A percentile compares a stretch with the other conserved stretches of the same genome.
phyloP scores from a whole-genome alignment of 2,113 vertebrate species.

The Bettongia penicillata region DNA sequence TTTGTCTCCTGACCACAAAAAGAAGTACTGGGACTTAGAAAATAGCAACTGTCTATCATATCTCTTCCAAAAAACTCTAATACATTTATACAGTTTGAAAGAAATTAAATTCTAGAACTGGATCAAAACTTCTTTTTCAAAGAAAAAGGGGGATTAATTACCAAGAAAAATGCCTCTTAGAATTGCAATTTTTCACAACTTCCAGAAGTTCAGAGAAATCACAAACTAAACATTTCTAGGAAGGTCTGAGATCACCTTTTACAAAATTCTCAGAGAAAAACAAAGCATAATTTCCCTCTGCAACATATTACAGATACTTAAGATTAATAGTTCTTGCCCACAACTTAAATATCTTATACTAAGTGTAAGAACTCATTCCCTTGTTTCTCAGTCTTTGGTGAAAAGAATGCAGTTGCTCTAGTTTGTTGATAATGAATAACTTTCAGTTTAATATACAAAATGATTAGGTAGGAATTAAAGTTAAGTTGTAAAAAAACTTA shows the following conservation, averaged over 20 bases:
- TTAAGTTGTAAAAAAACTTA: constrained; percentile 16
- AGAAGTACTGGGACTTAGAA: background rate
- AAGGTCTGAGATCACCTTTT: background rate
- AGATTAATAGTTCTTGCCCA: constrained; percentile 17
- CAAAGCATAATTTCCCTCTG: constrained; percentile 8
- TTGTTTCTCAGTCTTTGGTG: constrained; percentile 32
- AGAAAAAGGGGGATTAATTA: background rate
- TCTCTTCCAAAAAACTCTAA: constrained; percentile 19
- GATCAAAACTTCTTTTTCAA: background rate
- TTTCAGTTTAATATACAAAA: constrained; percentile 25
- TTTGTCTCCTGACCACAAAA: constrained; percentile 84
- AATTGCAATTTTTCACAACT: background rate
- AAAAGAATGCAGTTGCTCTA: background rate
- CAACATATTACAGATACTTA: background rate
- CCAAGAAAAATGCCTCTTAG: background rate
- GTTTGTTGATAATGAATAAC: background rate
- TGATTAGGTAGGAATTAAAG: background rate
- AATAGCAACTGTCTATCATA: background rate
- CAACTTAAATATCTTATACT: background rate
- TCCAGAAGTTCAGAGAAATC: background rate
- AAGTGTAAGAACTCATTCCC: constrained; percentile 5
- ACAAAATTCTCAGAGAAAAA: constrained; percentile 16
- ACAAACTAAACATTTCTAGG: background rate
- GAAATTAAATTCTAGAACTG: constrained; percentile 21
- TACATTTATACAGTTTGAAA: constrained; percentile 19